Evolutionary conservation across 2,113 vertebrate species (phyloP).

Genomic region (Ameiurus melas): DNA sequence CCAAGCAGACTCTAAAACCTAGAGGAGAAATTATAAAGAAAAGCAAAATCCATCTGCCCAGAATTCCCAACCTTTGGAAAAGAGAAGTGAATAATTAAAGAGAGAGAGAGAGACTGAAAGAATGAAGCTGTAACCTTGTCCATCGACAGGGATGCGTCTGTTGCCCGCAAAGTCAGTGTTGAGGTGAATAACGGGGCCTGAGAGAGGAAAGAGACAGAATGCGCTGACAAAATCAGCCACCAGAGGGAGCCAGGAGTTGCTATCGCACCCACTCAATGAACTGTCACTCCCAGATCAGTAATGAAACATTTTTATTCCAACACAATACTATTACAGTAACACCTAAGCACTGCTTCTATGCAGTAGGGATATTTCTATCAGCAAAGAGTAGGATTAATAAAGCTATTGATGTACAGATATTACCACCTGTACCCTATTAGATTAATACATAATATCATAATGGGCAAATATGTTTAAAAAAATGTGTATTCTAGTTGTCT

Average conservation of each 20-base stretch:
- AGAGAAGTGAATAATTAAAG: background rate
- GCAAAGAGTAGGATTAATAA: background rate
- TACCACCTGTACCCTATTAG: background rate
- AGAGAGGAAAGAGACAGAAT: conserved; percentile 53
- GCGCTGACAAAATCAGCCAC: conserved; percentile 30
- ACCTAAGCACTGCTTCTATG: background rate
- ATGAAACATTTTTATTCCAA: background rate
- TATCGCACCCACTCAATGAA: conserved; percentile 4
- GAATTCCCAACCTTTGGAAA: conserved; percentile 22
- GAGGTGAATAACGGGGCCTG: conserved; percentile 73
- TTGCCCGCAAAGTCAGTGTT: conserved; percentile 68
- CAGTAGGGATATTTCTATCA: background rate
- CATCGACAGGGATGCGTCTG: conserved; percentile 73
- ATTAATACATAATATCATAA: background rate
- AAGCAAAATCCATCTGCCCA: background rate
- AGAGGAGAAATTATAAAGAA: conserved; percentile 6
- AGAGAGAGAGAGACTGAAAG: conserved; percentile 17
- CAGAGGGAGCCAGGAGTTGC: conserved; percentile 39
- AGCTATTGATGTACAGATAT: background rate
- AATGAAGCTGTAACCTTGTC: conserved; percentile 68
- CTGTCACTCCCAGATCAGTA: background rate
- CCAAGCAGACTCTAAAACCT: background rate
- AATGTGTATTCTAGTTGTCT: background rate
- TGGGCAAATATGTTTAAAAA: background rate
- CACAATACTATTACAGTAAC: background rate